These are phyloP conservation scores for Oedothorax gibbosus DNA, from an alignment of 1,140 invertebrate genomes.

Conservation along the genomic window DNA sequence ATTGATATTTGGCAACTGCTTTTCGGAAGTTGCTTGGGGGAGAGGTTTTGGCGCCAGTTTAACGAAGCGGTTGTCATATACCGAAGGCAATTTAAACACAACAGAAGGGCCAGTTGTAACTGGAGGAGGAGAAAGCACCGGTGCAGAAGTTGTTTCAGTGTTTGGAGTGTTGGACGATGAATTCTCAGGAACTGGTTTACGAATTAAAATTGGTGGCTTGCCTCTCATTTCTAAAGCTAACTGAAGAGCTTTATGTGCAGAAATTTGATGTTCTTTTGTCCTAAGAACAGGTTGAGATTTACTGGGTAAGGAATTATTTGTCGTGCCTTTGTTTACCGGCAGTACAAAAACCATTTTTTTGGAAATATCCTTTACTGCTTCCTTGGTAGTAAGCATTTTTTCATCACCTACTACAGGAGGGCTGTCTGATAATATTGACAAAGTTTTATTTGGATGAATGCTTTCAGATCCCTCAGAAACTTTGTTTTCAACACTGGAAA, in stretches of 20 bases:
- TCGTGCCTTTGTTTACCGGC: background rate
- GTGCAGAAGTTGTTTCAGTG: background rate
- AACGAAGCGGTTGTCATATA: background rate
- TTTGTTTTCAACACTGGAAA: background rate
- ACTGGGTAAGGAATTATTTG: background rate
- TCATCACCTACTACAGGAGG: background rate
- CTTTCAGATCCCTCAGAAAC: no score
- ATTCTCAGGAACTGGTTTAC: slow-evolving; percentile 6
- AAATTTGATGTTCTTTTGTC: background rate
- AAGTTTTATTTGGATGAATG: background rate
- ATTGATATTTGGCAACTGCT: background rate
- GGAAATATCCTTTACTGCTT: background rate
- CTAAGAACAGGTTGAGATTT: background rate
- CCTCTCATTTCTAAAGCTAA: background rate
- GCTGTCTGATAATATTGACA: background rate
- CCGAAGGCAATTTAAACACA: background rate
- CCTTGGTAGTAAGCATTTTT: background rate
- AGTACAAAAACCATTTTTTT: background rate
- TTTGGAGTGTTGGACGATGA: background rate
- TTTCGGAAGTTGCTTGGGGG: background rate
- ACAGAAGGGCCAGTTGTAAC: background rate
- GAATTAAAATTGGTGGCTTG: slow-evolving; percentile 12
- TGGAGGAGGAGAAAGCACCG: no score
- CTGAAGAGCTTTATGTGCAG: slow-evolving; percentile 5
- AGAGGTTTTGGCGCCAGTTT: background rate